Evolutionary conservation across 1,140 invertebrate species (phyloP).

Genomic region (Parapsyche elsis): DNA sequence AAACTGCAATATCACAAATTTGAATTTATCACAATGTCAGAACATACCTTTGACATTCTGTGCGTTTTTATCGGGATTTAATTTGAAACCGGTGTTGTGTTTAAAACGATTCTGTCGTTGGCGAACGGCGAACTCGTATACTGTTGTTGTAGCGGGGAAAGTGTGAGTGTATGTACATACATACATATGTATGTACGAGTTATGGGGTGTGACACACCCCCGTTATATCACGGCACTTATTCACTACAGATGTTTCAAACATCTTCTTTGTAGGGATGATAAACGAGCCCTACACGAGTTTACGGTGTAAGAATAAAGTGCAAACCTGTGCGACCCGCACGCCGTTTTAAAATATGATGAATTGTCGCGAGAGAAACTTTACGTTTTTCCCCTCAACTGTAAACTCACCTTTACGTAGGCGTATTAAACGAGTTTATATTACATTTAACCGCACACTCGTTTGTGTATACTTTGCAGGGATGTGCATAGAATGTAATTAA

Average conservation of each 20-base stretch:
- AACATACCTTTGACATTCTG: too few species aligned
- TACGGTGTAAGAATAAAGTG: conserved; percentile 14
- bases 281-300: conserved; percentile 27
- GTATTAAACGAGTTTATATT: too few species aligned
- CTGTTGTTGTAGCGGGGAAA: neutral
- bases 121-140: too few species aligned
- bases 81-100: too few species aligned
- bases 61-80: too few species aligned
- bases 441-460: too few species aligned
- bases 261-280: conserved; percentile 25
- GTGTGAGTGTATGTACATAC: neutral
- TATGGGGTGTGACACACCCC: conserved; percentile 15
- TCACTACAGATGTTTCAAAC: conserved; percentile 31
- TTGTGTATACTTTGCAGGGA: neutral
- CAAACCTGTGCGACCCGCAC: conserved; percentile 19
- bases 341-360: conserved; percentile 29
- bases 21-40: too few species aligned
- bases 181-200: neutral
- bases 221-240: conserved; percentile 23
- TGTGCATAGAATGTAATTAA: too few species aligned
- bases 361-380: neutral
- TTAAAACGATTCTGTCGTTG: too few species aligned
- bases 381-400: neutral
- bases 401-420: neutral
- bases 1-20: too few species aligned